phyloP scores from a whole-genome alignment of 1,140 invertebrate genomes.

The Drosophila virilis region DNA sequence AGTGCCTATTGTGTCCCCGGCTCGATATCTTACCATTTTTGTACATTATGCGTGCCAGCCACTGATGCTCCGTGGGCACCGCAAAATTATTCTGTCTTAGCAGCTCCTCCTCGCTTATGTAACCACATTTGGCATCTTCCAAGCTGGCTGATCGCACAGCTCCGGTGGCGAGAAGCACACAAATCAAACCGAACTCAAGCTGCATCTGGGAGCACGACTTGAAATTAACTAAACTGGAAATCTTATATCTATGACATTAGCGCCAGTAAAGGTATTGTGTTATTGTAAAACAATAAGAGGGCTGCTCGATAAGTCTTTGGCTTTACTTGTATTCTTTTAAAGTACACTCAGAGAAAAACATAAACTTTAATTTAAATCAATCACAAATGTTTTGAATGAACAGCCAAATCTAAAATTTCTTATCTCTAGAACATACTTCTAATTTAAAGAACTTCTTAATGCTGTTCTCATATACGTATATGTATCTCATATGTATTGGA shows the following conservation, averaged over 20 bases:
- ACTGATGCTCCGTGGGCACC: constrained; percentile 64
- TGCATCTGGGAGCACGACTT: constrained; percentile 47
- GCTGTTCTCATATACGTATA: no score
- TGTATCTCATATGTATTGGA: no score
- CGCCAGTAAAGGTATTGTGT: neutral
- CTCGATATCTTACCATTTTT: constrained; percentile 38
- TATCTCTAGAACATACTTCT: no score
- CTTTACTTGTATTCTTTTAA: neutral
- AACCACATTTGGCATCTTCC: constrained; percentile 41
- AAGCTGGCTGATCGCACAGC: constrained; percentile 7
- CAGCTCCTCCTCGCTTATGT: constrained; percentile 40
- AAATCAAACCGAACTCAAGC: constrained; percentile 26
- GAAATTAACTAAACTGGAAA: constrained; percentile 51
- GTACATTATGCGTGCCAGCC: constrained; percentile 57
- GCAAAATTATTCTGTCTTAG: constrained; percentile 39
- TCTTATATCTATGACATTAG: constrained; percentile 2
- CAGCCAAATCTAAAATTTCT: no score
- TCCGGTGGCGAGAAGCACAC: constrained; percentile 17
- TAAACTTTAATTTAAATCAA: no score
- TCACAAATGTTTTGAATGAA: no score
- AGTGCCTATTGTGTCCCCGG: no score
- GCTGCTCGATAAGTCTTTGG: constrained; percentile 4
- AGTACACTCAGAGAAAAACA: no score
- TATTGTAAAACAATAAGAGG: constrained; percentile 8
- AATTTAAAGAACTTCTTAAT: no score